Base-by-base conservation (phyloP, 2,888 invertebrate genomes). In the Sinodicranocentrus sp. region DNA sequence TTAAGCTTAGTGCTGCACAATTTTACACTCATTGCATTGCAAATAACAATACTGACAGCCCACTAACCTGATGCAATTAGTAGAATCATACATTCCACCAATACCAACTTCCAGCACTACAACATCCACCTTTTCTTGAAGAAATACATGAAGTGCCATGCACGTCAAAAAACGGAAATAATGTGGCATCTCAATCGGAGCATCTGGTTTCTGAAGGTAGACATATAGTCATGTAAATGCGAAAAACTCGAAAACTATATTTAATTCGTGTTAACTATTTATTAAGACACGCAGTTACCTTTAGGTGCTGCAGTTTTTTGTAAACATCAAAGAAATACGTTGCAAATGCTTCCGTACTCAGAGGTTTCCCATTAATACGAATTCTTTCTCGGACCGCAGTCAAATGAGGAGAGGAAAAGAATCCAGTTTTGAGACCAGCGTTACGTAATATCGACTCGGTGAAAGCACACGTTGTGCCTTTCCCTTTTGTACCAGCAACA, bases 401-500 rank as follows among this genome's bases (percentile, higher is more conserved):
- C 83, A 99, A 91, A 91, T 99, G 99, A 0, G 99, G 99, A 0
- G 99, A 99, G 67, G 97, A 97, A 91, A 94, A 99, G 90, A 99
- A 96, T 5, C 99, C 99, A 0, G 98, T 99, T 89, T 93, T 94
- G 89, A 93, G 94, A 1, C 97, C 97, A 90, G 96, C 94, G 25
- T 93, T 91, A 0, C 96, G 93, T 10, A 99, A 92, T 84, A 99
- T 96, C 0, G 95, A 94, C 91, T 99, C 99, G 87, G 95, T 94
- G 91, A 96, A 94, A 0, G 98, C 97, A 90, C 98, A 98, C 0
- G 98, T 98, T 19, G 98, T 97, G 1, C 93, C 97, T 94, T 99
- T 99, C 71, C 99, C 99, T 91, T 99, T 99, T 0, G 99, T 99
- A 10, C 99, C 99, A 83, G 97, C 94, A 5, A 99, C 94, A 92